Base-by-base conservation (phyloP, 2,797 vertebrate genomes). In the Scleropages formosus region DNA sequence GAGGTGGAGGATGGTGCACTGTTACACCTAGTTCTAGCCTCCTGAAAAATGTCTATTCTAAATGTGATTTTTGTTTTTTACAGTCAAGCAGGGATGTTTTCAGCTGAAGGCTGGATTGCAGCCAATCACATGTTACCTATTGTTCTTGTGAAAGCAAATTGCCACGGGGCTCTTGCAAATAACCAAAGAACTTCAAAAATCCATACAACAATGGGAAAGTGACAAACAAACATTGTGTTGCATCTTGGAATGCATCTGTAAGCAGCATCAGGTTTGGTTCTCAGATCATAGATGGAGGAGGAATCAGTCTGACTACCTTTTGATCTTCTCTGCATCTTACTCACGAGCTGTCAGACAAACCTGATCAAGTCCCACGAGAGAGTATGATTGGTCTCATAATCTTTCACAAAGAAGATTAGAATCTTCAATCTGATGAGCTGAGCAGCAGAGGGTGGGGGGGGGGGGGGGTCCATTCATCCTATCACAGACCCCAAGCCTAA, bases 321-420 rank as follows among this genome's bases (percentile, higher is more conserved):
- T 61, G 58, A 67, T 63, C 72, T 67, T 61, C 46, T 60, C 22
- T 64, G 47, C 22, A 31, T 51, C 18, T 53, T 39, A 20, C 18
- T 56, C 65, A 67, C 67, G 18, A 46, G 53, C 53, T 53, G 59
- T 10, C 58, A 13, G 64, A 39, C 51, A 51, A 22, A 53, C 56
- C 56, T 71, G 47, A 49, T 47, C 22, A 47, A 64, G 44, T 63
- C 69, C 44, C 47, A 22, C 10, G 53, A 49, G 27, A 47, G 70
- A 61, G 60, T 39, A 68, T 60, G 60, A 75, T 74, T 79, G 73
- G 70, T 73, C 69, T 73, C 53, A 70, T 76, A 79, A 80, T 82
- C 76, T 69, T 68, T 75, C 49, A 72, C 70, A 79, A 79, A 79
- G 68, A 73, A 76, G 78, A 80, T 80, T 79, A 78, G 44, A 69